A percentile compares a stretch with the other conserved stretches of the same genome.
Conservation (phyloP, 2,888 invertebrate genomes). For the Meliscaeva auricollis region DNA sequence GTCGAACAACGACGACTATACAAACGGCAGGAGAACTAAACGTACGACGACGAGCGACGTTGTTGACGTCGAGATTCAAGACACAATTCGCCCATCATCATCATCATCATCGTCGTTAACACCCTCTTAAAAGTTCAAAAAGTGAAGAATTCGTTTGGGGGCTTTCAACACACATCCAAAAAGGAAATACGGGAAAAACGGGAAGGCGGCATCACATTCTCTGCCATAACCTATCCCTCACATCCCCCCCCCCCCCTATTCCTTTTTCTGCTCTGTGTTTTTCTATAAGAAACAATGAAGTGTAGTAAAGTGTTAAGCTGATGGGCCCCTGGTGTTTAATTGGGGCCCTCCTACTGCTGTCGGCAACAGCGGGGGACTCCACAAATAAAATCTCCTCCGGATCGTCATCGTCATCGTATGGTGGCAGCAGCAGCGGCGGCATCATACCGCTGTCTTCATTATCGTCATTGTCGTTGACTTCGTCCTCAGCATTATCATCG, state of each 20-base stretch:
- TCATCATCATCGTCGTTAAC: conserved; percentile 51
- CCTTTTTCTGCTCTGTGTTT: conserved; percentile 40
- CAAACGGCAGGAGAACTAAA: no score
- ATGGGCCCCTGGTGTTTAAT: conserved; percentile 84
- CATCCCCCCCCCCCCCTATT: background rate
- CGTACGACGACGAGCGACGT: background rate
- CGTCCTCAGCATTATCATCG: conserved; percentile 75
- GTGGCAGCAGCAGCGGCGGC: conserved; percentile 77
- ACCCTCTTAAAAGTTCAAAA: conserved; percentile 75
- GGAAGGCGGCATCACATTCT: conserved; percentile 12
- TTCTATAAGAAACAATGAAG: conserved; percentile 76
- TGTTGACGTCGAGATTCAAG: conserved; percentile 25
- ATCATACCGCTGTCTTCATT: conserved; percentile 81
- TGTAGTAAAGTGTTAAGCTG: conserved; percentile 82
- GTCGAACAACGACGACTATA: no score
- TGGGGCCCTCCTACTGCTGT: conserved; percentile 84
- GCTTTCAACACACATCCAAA: conserved; percentile 24
- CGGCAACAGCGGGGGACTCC: conserved; percentile 84
- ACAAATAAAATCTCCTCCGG: conserved; percentile 80
- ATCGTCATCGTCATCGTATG: conserved; percentile 39
- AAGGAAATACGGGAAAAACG: background rate
- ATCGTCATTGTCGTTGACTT: conserved; percentile 76
- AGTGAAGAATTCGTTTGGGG: conserved; percentile 67
- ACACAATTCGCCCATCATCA: conserved; percentile 40
- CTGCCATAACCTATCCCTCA: conserved; percentile 4